Evolutionary conservation across 2,113 vertebrate genomes (phyloP), one percentile per base, ranked within the genome.

Genomic region (Crypturellus undulatus): DNA sequence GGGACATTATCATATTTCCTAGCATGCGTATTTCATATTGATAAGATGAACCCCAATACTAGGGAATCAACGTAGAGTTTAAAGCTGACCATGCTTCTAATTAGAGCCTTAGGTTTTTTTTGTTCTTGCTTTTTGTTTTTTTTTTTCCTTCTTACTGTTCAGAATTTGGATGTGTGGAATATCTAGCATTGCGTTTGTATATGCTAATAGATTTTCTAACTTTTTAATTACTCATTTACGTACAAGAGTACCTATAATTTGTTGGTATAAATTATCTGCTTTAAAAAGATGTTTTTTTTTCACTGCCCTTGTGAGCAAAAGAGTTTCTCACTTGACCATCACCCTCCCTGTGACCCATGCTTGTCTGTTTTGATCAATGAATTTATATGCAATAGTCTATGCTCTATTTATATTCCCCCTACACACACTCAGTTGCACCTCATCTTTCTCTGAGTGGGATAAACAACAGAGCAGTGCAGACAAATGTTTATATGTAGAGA

Each of bases 401-500:
- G 60, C 42, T 67, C 52, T 86, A 58, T 77, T 89, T 84, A 64
- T 62, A 60, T 83, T 83, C 24, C 15, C 6, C 14, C 20, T 11
- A 13, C 25, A 8, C 12, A 5, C 28, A 26, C 34, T 22, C 7
- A 85, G 32, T 89, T 93, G 40, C 56, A 89, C 69, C 60, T 94
- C 81, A 65, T 96, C 84, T 93, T 64, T 95, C 75, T 78, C 71
- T 78, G 34, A 85, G 63, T 80, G 83, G 59, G 22, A 72, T 94
- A 92, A 97, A 90, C 81, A 96, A 71, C 43, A 90, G 86, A 89
- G 72, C 40, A 85, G 60, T 26, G 47, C 32, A 77, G 72, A 87
- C 38, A 87, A 88, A 76, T 93, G 72, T 92, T 95, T 96, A 91
- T 63, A 34, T 14, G 90, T 49, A 65, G 54, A 86, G 47, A 73